These are phyloP conservation scores for Archips crataeganus DNA, from an alignment of 2,888 invertebrate genomes.

Conservation along the genomic window DNA sequence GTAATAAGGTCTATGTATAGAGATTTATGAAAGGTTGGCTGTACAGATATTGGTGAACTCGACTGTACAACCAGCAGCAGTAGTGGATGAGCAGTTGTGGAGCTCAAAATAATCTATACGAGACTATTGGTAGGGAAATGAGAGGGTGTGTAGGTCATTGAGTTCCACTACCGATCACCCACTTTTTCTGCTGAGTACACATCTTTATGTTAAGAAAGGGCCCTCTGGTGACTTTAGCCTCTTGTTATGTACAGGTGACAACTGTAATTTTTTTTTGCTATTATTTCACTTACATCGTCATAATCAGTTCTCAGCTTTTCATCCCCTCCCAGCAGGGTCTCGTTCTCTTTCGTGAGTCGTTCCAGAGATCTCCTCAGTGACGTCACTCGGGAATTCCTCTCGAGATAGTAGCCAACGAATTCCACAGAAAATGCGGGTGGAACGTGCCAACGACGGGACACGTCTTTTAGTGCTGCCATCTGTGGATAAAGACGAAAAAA, in stretches of 20 bases:
- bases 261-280: neutral
- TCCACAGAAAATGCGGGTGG: slow-evolving; percentile 97
- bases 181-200: too few relatives aligned
- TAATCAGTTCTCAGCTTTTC: slow-evolving; percentile 90
- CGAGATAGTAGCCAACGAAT: slow-evolving; percentile 97
- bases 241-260: too few relatives aligned
- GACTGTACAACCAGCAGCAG: too few relatives aligned
- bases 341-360: slow-evolving; percentile 90
- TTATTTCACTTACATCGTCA: slow-evolving; percentile 86
- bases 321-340: slow-evolving; percentile 91
- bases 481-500: slow-evolving; percentile 47
- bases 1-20: too few relatives aligned
- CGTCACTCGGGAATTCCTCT: slow-evolving; percentile 93
- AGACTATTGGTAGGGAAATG: too few relatives aligned
- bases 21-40: too few relatives aligned
- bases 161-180: too few relatives aligned
- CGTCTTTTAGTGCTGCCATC: slow-evolving; percentile 92
- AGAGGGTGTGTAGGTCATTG: too few relatives aligned
- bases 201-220: too few relatives aligned
- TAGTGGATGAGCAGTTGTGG: too few relatives aligned
- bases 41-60: too few relatives aligned
- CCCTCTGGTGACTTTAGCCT: neutral
- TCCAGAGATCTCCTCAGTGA: slow-evolving; percentile 92
- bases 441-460: slow-evolving; percentile 97
- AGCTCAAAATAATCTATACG: too few relatives aligned